phyloP scores from a whole-genome alignment of 2,888 invertebrate genomes.

The Matsumyia berberina region DNA sequence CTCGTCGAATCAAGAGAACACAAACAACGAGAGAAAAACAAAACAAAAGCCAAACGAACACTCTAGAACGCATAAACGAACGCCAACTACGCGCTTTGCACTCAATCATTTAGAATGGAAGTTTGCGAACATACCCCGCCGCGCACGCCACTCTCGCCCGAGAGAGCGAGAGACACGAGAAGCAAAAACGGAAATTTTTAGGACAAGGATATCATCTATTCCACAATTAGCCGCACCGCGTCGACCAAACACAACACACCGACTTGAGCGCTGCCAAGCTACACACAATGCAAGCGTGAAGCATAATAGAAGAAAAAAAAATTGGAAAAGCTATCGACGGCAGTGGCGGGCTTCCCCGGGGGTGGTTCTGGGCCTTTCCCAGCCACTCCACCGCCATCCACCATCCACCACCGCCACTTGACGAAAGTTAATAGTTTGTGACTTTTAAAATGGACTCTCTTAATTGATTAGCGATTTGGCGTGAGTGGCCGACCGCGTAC shows the following conservation, averaged over 20 bases:
- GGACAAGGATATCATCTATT: constrained; percentile 77
- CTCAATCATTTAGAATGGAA: constrained; percentile 74
- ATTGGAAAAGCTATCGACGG: constrained; percentile 19
- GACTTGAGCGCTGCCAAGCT: constrained; percentile 35
- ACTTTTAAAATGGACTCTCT: constrained; percentile 75
- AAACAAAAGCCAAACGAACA: constrained; percentile 41
- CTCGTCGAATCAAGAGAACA: constrained; percentile 42
- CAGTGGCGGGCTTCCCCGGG: constrained; percentile 24
- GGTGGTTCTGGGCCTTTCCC: constrained; percentile 31
- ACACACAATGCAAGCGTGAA: constrained; percentile 48
- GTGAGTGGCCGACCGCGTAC: constrained; percentile 72
- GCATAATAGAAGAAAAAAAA: constrained; percentile 39
- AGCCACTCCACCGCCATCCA: constrained; percentile 16
- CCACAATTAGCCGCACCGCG: constrained; percentile 71
- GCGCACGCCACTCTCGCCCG: constrained; percentile 4
- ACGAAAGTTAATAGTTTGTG: constrained; percentile 76
- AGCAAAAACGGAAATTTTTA: constrained; percentile 76
- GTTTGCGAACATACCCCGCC: constrained; percentile 32
- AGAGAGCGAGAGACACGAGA: constrained; percentile 43
- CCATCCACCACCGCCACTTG: constrained; percentile 40
- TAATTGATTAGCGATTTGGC: constrained; percentile 76
- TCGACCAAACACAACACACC: constrained; percentile 48
- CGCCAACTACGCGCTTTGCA: constrained; percentile 72
- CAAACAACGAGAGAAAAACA: constrained; percentile 6
- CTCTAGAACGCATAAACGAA: constrained; percentile 67